Evolutionary conservation across 2,113 vertebrate genomes (phyloP), one percentile per base, ranked within the genome.

Genomic region (Petrocephalus zakoni): DNA sequence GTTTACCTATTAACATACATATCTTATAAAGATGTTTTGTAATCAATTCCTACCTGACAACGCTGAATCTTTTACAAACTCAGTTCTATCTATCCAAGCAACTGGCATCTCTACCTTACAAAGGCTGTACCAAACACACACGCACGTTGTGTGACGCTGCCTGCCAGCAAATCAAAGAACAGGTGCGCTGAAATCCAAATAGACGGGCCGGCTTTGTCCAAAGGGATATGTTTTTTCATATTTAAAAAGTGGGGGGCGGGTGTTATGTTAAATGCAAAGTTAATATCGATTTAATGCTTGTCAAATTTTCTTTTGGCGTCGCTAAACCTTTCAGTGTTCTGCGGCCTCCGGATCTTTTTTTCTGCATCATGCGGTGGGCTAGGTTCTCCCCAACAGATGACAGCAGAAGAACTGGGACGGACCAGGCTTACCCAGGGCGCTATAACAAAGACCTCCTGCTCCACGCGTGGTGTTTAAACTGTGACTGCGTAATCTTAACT

Each of bases 241-340:
- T 92, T 92, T 90, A 91, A 93, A 92, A 89, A 91, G 87, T 0
- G 90, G 64, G 90, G 90, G 90, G 94, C 91, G 93, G 93, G 93
- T 91, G 91, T 91, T 93, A 94, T 95, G 94, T 95, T 93, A 94
- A 95, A 96, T 94, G 93, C 92, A 94, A 93, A 94, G 94, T 95
- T 94, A 95, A 95, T 95, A 93, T 95, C 92, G 94, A 92, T 96
- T 94, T 95, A 94, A 95, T 94, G 93, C 93, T 93, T 94, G 93
- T 96, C 92, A 93, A 78, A 82, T 88, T 90, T 90, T 88, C 86
- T 89, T 89, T 88, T 89, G 90, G 90, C 91, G 56, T 92, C 88
- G 75, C 92, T 94, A 95, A 95, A 95, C 94, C 94, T 88, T 86
- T 94, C 93, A 93, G 92, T 92, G 92, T 93, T 92, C 94, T 90